These are phyloP conservation scores for Netelia virgata DNA, from an alignment of 2,888 invertebrate genomes.

Conservation along the genomic window DNA sequence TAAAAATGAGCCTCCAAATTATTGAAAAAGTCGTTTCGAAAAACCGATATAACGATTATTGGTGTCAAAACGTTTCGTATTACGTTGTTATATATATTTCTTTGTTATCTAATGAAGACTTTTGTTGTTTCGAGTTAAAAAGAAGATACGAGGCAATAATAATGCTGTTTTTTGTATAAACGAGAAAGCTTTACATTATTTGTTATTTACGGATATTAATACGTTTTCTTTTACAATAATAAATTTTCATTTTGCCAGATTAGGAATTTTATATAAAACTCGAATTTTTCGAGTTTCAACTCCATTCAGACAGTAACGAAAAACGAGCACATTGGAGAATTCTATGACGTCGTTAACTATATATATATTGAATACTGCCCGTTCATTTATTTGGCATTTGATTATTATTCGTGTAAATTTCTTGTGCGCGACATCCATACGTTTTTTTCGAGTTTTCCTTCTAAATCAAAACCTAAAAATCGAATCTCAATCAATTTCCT, in stretches of 20 bases:
- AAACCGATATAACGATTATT: neutral
- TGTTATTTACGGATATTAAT: neutral
- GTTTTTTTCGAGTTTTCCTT: neutral
- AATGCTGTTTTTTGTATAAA: neutral
- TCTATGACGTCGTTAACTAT: too few species aligned
- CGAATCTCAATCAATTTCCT: neutral
- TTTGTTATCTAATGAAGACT: neutral
- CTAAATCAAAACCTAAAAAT: neutral
- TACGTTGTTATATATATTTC: neutral
- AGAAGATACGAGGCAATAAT: neutral
- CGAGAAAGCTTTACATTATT: neutral
- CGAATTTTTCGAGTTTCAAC: neutral
- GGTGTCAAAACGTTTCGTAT: neutral
- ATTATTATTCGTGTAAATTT: conserved; percentile 31
- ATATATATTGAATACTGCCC: neutral
- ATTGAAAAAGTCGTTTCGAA: neutral
- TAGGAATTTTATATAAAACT: neutral
- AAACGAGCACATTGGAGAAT: too few species aligned
- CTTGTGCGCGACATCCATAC: conserved; percentile 9
- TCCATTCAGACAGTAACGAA: too few species aligned
- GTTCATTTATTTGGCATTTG: conserved; percentile 16
- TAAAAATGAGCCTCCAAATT: neutral
- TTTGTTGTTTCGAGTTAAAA: neutral
- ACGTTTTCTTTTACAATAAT: neutral
- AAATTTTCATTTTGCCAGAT: neutral